A percentile compares a stretch with the other conserved stretches of the same genome.
phyloP scores from a whole-genome alignment of 2,113 vertebrate species.

The Muscicapa adusta region DNA sequence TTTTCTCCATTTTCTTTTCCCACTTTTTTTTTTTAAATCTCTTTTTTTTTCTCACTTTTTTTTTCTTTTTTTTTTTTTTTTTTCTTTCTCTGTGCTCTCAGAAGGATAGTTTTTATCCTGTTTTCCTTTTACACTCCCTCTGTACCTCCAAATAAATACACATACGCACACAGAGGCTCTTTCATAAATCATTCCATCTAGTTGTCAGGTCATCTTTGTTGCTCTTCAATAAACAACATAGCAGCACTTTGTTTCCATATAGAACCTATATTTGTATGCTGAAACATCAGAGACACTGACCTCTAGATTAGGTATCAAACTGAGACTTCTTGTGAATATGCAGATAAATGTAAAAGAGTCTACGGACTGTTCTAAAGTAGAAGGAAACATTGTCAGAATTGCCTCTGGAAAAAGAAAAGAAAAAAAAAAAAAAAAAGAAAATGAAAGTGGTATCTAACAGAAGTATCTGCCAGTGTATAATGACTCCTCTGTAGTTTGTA shows the following conservation, averaged over 20 bases:
- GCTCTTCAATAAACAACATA: not conserved
- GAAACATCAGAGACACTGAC: not conserved
- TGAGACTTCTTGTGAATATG: not conserved
- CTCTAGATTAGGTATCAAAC: not conserved
- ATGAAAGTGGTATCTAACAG: not conserved
- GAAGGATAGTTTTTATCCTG: not conserved
- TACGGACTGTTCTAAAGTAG: not conserved
- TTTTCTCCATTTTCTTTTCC: fast-evolving
- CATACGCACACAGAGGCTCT: not conserved
- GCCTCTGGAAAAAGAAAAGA: not conserved
- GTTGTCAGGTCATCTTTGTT: not conserved
- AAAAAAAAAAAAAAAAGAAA: not conserved
- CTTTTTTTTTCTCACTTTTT: no score
- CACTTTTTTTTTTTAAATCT: no score
- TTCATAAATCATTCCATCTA: not conserved
- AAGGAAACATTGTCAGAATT: not conserved
- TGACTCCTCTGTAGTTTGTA: not conserved
- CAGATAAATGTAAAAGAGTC: not conserved
- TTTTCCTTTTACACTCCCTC: not conserved
- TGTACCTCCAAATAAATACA: not conserved
- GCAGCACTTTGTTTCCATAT: not conserved
- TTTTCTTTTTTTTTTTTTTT: not conserved
- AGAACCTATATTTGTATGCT: not conserved
- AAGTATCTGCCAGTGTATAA: not conserved
- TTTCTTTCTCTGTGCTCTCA: not conserved